Conservation (phyloP, 1,140 invertebrate genomes). For the Drosophila suzukii region DNA sequence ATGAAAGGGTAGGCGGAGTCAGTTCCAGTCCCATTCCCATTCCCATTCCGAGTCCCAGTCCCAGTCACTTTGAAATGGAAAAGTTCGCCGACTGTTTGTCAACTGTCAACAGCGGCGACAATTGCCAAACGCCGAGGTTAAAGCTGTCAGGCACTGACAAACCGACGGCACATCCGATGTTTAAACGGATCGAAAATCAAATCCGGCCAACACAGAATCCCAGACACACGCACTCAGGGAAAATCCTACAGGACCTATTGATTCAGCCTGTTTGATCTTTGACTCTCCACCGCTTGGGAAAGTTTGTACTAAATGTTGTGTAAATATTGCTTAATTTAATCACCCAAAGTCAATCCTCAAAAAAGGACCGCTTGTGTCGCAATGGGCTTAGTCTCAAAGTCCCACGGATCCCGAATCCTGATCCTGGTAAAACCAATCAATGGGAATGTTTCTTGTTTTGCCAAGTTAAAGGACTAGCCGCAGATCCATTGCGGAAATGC, state of each 20-base stretch:
- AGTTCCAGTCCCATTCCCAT: not conserved
- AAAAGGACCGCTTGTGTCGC: constrained; percentile 32
- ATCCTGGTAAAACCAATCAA: constrained; percentile 42
- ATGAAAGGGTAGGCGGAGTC: constrained; percentile 32
- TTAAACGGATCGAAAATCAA: constrained; percentile 20
- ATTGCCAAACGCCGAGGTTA: constrained; percentile 48
- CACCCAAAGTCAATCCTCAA: constrained; percentile 34
- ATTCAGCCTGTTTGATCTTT: constrained; percentile 34
- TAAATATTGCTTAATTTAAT: constrained; percentile 74
- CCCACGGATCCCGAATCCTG: not conserved
- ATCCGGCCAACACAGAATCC: constrained; percentile 8
- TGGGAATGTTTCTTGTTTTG: constrained; percentile 36
- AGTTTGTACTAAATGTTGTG: constrained; percentile 56
- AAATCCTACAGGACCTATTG: constrained; percentile 26
- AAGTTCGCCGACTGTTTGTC: constrained; percentile 53
- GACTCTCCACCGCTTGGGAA: constrained; percentile 38
- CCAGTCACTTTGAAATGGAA: constrained; percentile 43
- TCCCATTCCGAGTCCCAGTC: not conserved
- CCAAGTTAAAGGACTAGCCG: constrained; percentile 33
- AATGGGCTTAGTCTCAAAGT: constrained; percentile 29
- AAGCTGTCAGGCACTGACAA: constrained; percentile 32
- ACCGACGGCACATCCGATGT: constrained; percentile 25
- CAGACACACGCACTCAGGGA: constrained; percentile 41
- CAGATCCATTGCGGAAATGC: constrained; percentile 41
- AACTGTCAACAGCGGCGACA: constrained; percentile 49